Conservation (phyloP, 2,113 vertebrate genomes). For the Austrofundulus limnaeus region DNA sequence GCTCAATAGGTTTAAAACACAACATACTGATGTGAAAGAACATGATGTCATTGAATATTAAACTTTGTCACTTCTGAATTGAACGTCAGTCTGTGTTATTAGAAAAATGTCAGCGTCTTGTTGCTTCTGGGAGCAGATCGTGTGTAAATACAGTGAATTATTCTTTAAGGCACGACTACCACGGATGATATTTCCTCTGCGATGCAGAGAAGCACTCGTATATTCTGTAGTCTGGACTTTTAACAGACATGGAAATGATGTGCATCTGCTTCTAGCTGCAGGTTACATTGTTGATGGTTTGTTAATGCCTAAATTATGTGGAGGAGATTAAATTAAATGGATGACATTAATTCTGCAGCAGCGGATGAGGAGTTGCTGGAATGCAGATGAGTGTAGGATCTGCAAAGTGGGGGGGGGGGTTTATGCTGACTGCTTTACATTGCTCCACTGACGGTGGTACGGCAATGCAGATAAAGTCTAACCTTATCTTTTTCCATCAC, state of each 20-base stretch:
- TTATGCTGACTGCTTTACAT: conserved; percentile 55
- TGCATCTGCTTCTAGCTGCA: conserved; percentile 11
- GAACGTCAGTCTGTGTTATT: too few relatives aligned
- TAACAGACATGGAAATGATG: not conserved
- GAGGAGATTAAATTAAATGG: not conserved
- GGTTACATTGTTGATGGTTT: not conserved
- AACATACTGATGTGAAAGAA: too few relatives aligned
- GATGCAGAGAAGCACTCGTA: too few relatives aligned
- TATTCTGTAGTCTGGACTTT: not conserved
- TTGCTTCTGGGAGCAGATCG: too few relatives aligned
- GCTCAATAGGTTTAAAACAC: too few relatives aligned
- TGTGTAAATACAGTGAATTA: too few relatives aligned
- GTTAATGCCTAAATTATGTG: conserved; percentile 13
- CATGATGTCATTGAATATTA: too few relatives aligned
- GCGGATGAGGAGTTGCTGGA: conserved; percentile 1
- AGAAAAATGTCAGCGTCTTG: too few relatives aligned
- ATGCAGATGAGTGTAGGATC: conserved; percentile 56
- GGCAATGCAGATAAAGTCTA: conserved; percentile 58
- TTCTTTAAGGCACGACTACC: too few relatives aligned
- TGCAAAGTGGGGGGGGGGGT: conserved; percentile 47
- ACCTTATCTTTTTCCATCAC: not conserved
- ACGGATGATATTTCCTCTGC: too few relatives aligned
- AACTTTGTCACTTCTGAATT: too few relatives aligned
- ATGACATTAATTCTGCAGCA: conserved; percentile 27
- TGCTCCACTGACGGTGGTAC: conserved; percentile 33